phyloP scores from a whole-genome alignment of 2,113 vertebrate genomes.

The Festucalex cinctus region DNA sequence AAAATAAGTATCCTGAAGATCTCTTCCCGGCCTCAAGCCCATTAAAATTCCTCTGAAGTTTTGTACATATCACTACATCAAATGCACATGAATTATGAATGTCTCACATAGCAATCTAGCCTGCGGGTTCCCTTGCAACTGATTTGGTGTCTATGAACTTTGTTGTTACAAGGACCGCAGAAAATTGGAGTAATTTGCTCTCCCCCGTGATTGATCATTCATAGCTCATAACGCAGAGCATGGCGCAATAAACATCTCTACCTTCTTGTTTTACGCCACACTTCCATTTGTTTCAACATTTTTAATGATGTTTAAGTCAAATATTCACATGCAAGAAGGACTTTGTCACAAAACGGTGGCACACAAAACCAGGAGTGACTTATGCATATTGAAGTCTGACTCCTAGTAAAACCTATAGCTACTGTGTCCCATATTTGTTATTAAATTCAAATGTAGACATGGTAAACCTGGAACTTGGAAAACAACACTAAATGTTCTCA shows the following conservation, averaged over 20 bases:
- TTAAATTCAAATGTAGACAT: neutral
- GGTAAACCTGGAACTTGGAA: neutral
- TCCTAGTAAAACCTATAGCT: neutral
- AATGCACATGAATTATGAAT: slow-evolving; percentile 82
- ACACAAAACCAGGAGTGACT: slow-evolving; percentile 17
- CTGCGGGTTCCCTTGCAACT: slow-evolving; percentile 75
- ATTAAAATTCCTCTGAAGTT: slow-evolving; percentile 81
- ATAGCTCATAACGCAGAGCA: slow-evolving; percentile 60
- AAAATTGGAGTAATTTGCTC: slow-evolving; percentile 77
- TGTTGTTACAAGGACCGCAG: slow-evolving; percentile 71
- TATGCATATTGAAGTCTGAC: neutral
- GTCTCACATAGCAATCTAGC: slow-evolving; percentile 76
- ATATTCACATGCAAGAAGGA: slow-evolving; percentile 51
- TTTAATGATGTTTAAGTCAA: slow-evolving; percentile 50
- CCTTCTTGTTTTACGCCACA: slow-evolving; percentile 57
- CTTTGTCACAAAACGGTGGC: slow-evolving; percentile 41
- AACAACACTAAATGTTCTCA: neutral
- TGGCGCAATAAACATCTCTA: slow-evolving; percentile 69
- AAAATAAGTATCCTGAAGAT: slow-evolving; percentile 68
- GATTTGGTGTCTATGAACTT: slow-evolving; percentile 77
- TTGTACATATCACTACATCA: slow-evolving; percentile 80
- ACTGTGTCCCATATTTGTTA: neutral
- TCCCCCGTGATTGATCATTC: slow-evolving; percentile 71
- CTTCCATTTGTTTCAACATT: slow-evolving; percentile 61
- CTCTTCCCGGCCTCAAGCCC: slow-evolving; percentile 65